Conservation (phyloP, 2,113 vertebrate genomes). For the Cygnus buccinator region DNA sequence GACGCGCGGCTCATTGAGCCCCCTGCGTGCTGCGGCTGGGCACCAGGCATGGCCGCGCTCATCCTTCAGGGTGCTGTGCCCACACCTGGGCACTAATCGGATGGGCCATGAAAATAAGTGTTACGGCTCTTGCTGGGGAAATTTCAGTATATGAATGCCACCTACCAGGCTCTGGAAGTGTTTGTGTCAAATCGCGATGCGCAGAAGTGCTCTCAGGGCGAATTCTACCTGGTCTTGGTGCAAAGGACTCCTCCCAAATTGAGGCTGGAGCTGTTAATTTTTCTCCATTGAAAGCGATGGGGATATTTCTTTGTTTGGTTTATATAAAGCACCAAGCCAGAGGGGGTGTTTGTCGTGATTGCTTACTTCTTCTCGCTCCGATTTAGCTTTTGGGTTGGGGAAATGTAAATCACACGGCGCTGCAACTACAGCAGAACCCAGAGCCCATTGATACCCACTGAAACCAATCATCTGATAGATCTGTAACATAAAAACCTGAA, state of each 20-base stretch:
- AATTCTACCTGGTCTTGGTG: not conserved
- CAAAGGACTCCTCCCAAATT: not conserved
- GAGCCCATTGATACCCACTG: not conserved
- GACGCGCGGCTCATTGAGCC: slow-evolving; percentile 49
- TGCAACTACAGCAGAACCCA: slow-evolving; percentile 28
- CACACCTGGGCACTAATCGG: slow-evolving; percentile 63
- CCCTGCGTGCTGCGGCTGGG: not conserved
- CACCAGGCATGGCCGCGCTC: not conserved
- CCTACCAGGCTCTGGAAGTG: not conserved
- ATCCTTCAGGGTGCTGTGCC: too few relatives aligned
- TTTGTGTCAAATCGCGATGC: not conserved
- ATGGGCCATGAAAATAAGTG: slow-evolving; percentile 5
- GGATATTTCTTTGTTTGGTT: slow-evolving; percentile 44
- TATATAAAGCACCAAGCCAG: slow-evolving; percentile 34
- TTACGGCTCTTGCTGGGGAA: slow-evolving; percentile 26
- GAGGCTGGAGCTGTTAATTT: slow-evolving; percentile 52
- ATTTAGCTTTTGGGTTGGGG: slow-evolving; percentile 38
- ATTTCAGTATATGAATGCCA: not conserved
- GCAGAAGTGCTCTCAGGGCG: not conserved
- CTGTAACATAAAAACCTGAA: not conserved
- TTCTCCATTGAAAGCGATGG: slow-evolving; percentile 52
- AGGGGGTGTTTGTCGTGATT: slow-evolving; percentile 40
- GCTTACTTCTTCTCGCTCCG: slow-evolving; percentile 34
- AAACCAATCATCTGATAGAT: not conserved
- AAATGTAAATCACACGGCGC: slow-evolving; percentile 53